phyloP scores from a whole-genome alignment of 2,888 invertebrate genomes.

The Drosophila kuntzei region DNA sequence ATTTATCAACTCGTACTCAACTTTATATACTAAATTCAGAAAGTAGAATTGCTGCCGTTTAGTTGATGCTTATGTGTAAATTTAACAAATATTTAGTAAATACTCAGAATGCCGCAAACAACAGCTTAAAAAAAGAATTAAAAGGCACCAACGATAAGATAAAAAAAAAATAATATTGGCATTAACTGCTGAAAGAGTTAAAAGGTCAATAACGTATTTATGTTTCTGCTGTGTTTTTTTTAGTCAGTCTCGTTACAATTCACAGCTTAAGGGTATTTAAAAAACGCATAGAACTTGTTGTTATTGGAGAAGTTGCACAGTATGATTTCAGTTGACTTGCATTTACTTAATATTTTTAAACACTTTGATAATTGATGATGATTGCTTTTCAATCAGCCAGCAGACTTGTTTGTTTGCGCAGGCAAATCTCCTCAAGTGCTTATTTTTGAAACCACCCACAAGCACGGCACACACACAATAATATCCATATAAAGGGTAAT shows the following conservation, averaged over 20 bases:
- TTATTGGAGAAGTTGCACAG: neutral
- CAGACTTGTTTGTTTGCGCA: constrained; percentile 13
- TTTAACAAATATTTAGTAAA: constrained; percentile 1
- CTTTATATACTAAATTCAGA: neutral
- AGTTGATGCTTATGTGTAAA: neutral
- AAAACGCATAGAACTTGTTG: neutral
- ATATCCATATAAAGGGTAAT: constrained; percentile 40
- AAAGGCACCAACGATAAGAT: constrained; percentile 8
- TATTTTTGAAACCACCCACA: neutral
- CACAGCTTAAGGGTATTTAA: neutral
- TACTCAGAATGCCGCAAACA: neutral
- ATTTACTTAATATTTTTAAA: constrained; percentile 16
- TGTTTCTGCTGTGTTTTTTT: neutral
- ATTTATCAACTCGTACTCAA: too few species aligned
- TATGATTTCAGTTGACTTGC: constrained; percentile 10
- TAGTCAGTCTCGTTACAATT: neutral
- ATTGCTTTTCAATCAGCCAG: constrained; percentile 48
- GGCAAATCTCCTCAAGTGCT: neutral
- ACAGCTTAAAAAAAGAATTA: constrained; percentile 8
- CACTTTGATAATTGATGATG: constrained; percentile 63
- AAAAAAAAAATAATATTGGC: constrained; percentile 1
- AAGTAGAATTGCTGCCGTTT: neutral
- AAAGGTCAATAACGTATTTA: constrained; percentile 14
- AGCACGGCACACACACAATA: neutral
- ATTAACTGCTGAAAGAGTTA: neutral